A percentile compares a stretch with the other conserved stretches of the same genome.
Evolutionary conservation across 64 coral and sea anemone genomes (phyloP).

Genomic region (Montipora cactus): DNA sequence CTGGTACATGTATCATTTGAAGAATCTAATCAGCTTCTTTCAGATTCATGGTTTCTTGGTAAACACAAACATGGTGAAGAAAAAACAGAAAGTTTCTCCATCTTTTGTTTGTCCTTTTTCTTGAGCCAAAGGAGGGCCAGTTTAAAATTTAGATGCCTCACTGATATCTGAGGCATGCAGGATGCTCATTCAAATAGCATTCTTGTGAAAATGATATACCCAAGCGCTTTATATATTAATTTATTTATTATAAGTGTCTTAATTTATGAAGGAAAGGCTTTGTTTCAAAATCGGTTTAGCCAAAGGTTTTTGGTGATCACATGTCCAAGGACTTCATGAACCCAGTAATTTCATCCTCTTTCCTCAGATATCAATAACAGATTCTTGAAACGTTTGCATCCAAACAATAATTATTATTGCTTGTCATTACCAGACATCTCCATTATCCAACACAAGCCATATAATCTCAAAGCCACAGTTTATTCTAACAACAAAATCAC

Average conservation of each 20-base stretch:
- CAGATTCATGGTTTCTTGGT: too few relatives aligned
- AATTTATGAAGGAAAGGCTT: too few relatives aligned
- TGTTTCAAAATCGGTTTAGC: not conserved
- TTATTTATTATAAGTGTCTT: not conserved
- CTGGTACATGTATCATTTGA: too few relatives aligned
- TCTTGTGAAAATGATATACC: not conserved
- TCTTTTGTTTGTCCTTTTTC: not conserved
- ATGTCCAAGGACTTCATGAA: not conserved
- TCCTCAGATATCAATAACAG: not conserved
- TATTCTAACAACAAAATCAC: not conserved
- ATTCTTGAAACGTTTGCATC: slow-evolving; percentile 1
- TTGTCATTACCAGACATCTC: too few relatives aligned
- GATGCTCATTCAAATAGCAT: not conserved
- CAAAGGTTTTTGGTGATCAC: too few relatives aligned
- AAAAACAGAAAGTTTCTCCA: too few relatives aligned
- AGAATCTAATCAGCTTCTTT: too few relatives aligned
- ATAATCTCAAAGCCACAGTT: not conserved
- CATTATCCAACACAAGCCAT: too few relatives aligned
- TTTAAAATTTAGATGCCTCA: not conserved
- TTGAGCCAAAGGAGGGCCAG: not conserved
- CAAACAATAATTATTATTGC: not conserved
- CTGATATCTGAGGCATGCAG: not conserved
- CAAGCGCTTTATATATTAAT: not conserved
- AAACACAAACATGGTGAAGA: too few relatives aligned
- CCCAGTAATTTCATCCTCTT: not conserved